Evolutionary conservation across 2,113 vertebrate species (phyloP).

Genomic region (Centropus unirufus): DNA sequence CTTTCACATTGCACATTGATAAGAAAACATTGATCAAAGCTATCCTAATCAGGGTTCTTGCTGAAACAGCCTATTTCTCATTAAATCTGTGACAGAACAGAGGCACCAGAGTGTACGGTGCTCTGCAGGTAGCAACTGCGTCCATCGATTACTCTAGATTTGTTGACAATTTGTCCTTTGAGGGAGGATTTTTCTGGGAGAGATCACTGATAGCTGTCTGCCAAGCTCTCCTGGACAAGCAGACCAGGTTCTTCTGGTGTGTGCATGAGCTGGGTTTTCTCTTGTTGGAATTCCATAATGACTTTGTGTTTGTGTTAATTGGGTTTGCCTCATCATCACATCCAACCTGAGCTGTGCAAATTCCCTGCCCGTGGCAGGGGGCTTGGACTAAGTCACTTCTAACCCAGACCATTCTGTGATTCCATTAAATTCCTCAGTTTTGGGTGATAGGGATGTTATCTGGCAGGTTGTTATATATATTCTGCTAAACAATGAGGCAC

Average conservation of each 20-base stretch:
- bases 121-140: background rate
- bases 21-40: background rate
- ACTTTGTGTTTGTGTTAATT: slow-evolving; percentile 17
- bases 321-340: slow-evolving; percentile 1
- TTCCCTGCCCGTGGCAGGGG: rapidly evolving
- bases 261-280: slow-evolving; percentile 50
- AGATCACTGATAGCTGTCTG: background rate
- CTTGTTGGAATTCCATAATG: slow-evolving; percentile 54
- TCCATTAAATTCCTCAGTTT: background rate
- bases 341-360: background rate
- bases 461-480: background rate
- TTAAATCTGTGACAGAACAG: background rate
- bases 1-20: background rate
- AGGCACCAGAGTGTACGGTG: background rate
- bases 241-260: background rate
- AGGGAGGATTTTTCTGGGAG: background rate
- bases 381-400: background rate
- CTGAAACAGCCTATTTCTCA: background rate
- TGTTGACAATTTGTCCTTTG: background rate
- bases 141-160: background rate
- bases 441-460: background rate
- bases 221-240: background rate
- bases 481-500: rapidly evolving
- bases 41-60: background rate
- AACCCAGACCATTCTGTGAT: background rate